Percentiles rank a stretch among this genome's conserved stretches.
These are phyloP conservation scores for Sphecodes monilicornis DNA, from an alignment of 2,888 invertebrate genomes.

Conservation along the genomic window DNA sequence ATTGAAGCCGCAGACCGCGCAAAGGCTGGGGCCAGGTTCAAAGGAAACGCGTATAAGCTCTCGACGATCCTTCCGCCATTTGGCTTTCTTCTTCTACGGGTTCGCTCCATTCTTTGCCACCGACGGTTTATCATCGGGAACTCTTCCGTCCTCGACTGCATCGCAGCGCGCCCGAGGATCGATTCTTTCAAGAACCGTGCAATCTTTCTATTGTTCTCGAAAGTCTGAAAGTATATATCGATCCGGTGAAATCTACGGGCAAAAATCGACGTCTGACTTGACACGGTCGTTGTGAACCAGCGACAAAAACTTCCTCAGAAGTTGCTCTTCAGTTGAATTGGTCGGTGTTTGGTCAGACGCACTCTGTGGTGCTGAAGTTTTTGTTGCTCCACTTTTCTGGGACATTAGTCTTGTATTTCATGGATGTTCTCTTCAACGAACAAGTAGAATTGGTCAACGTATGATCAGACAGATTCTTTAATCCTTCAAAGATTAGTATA, in stretches of 20 bases:
- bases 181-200: neutral
- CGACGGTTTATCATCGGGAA: neutral
- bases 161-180: neutral
- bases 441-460: too few relatives aligned
- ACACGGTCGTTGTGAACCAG: neutral
- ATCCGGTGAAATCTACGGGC: neutral
- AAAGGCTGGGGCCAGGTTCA: neutral
- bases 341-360: neutral
- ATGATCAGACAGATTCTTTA: too few relatives aligned
- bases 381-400: too few relatives aligned
- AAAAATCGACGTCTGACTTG: neutral
- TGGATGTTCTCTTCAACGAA: too few relatives aligned
- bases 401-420: too few relatives aligned
- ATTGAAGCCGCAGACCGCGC: conserved; percentile 22
- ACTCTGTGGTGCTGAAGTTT: neutral
- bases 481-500: neutral
- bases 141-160: neutral
- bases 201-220: neutral
- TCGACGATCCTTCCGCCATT: conserved; percentile 28
- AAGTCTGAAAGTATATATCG: neutral
- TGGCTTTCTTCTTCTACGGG: conserved; percentile 8
- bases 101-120: neutral
- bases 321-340: neutral
- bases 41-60: conserved; percentile 23
- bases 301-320: neutral